Evolutionary conservation across 2,888 invertebrate species (phyloP).

Genomic region (Scaptomyza caliginosa): DNA sequence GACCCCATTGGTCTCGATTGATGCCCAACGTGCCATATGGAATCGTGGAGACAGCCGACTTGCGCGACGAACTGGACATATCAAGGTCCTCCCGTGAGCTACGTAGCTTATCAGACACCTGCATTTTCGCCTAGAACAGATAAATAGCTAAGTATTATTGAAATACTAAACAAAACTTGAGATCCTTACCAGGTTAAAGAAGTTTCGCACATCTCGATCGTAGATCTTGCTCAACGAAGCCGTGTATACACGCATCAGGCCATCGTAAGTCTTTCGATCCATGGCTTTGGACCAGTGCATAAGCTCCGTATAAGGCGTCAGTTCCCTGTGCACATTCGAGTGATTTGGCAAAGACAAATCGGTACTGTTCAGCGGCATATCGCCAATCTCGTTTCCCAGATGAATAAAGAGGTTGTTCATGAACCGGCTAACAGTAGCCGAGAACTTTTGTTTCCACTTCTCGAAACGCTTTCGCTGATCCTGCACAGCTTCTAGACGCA

Average conservation of each 20-base stretch:
- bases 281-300: conserved; percentile 96
- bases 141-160: not conserved
- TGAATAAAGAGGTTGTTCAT: conserved; percentile 97
- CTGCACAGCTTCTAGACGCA: conserved; percentile 90
- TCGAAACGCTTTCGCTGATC: conserved; percentile 92
- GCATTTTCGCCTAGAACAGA: conserved; percentile 78
- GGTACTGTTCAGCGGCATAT: conserved; percentile 81
- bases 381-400: conserved; percentile 91
- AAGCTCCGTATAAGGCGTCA: conserved; percentile 93
- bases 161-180: not conserved
- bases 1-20: conserved; percentile 88
- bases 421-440: conserved; percentile 93
- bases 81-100: conserved; percentile 84
- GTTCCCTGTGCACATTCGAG: conserved; percentile 92
- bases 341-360: conserved; percentile 91
- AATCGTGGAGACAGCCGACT: conserved; percentile 80
- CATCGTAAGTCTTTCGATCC: conserved; percentile 92
- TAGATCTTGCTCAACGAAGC: conserved; percentile 93
- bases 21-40: conserved; percentile 86
- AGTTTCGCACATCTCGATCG: conserved; percentile 90
- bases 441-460: conserved; percentile 91
- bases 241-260: conserved; percentile 92
- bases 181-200: conserved; percentile 75
- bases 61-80: conserved; percentile 83
- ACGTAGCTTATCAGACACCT: conserved; percentile 81